These are phyloP conservation scores for Porites lobata DNA, from an alignment of 92 coral and sea anemone species.

Conservation along the genomic window DNA sequence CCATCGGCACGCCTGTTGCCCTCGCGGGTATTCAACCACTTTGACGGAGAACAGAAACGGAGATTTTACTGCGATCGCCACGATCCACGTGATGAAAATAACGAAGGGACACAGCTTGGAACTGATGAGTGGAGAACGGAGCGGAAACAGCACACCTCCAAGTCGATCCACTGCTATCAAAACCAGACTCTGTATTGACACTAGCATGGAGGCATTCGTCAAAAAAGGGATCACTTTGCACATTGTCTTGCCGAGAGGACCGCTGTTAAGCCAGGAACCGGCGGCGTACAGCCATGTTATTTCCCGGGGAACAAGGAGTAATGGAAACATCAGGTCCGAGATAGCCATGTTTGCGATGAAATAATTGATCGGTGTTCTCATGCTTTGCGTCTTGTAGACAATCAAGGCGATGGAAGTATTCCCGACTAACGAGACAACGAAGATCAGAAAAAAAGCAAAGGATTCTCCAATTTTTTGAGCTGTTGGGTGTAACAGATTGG, in stretches of 20 bases:
- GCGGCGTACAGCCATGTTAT: background rate
- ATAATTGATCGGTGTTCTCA: constrained; percentile 25
- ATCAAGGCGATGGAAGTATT: constrained; percentile 17
- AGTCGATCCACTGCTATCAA: background rate
- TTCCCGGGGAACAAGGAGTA: background rate
- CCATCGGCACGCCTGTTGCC: background rate
- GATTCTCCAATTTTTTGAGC: background rate
- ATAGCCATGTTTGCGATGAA: constrained; percentile 27
- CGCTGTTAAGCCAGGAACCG: background rate
- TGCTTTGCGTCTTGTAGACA: background rate
- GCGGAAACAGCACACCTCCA: background rate
- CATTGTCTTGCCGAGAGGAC: background rate
- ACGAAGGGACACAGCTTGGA: background rate
- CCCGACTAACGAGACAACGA: constrained; percentile 19
- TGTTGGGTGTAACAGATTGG: background rate
- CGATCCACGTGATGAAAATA: background rate
- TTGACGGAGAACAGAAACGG: background rate
- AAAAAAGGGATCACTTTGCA: background rate
- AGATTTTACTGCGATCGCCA: background rate
- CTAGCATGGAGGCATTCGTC: background rate
- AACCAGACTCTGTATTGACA: background rate
- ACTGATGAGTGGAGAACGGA: background rate
- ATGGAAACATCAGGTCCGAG: background rate
- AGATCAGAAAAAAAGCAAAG: background rate
- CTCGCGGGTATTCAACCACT: background rate